Conservation (phyloP, 2,113 vertebrate genomes). For the Hydropotes inermis region DNA sequence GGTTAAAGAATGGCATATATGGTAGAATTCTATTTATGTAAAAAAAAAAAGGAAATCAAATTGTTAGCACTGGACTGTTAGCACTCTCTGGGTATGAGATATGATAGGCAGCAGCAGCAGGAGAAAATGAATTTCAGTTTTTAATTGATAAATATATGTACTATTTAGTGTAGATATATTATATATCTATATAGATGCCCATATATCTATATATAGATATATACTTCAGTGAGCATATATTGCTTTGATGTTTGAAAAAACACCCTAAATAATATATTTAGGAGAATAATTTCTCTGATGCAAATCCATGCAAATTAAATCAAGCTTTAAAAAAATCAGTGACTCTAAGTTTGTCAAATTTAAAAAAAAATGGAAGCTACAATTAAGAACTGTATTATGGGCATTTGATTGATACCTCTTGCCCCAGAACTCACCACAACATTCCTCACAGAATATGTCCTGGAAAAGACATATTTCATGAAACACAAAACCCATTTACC, state of each 20-base stretch:
- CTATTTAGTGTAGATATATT: neutral
- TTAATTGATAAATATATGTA: slow-evolving; percentile 29
- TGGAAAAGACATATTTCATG: neutral
- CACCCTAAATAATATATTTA: neutral
- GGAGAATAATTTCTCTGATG: neutral
- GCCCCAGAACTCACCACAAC: neutral
- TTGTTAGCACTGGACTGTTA: neutral
- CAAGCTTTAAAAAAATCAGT: neutral
- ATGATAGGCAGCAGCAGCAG: neutral
- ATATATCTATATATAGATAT: neutral
- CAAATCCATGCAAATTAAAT: neutral
- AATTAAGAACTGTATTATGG: neutral
- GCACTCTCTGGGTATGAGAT: neutral
- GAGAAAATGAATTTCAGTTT: neutral
- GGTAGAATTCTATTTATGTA: neutral
- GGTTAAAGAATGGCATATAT: neutral
- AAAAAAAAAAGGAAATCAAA: neutral
- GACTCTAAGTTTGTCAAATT: neutral
- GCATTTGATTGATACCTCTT: neutral
- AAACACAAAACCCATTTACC: neutral
- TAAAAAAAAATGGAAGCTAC: neutral
- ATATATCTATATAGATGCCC: neutral
- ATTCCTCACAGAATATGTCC: neutral
- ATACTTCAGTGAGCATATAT: neutral
- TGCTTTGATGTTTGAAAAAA: neutral